Base-by-base conservation (phyloP, 2,797 vertebrate species). In the Anguilla marmorata region DNA sequence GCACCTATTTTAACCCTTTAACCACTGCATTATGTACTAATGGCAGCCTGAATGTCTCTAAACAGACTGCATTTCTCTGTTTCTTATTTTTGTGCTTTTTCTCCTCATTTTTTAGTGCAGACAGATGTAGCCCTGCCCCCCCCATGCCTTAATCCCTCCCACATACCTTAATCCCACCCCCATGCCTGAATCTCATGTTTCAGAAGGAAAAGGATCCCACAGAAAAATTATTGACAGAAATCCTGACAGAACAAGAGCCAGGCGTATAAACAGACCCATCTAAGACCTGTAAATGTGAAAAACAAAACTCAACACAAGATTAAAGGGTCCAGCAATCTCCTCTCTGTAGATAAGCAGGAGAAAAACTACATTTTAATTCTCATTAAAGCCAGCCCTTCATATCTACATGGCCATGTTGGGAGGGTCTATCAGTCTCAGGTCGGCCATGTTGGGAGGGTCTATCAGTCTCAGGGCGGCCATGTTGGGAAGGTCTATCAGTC, bases 371-470 rank as follows among this genome's bases (percentile, higher is more conserved):
- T 30, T 74, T 74, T 19, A 30, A 30, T 74, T 37, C 12, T 90
- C 19, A 93, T 92, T 94, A 93, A 91, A 94, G 94, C 90, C 92
- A 45, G 90, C 89, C 85, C 90, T 92, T 91, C 92, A 93, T 93
- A 93, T 92, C 94, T 94, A 90, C 86, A 94, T 89, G 91, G 91
- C 60, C 21, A 66, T 66, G 24, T 66, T 66, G 60, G 24, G 60
- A 63, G 24, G 60, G 19, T 63, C 19, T 4, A 1, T 63, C 5
- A 63, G 21, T 63, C 24, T 21, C 60, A 63, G 19, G 24, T 21
- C 60, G 1, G 60, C n/a, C 60, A 66, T 66, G 60, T n/a, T 66
- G 24, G n/a, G 21, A 66, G n/a, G 63, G 30, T 74, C 27, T 37
- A 3, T 74, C 5, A 37, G 72, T 3, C 0, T 16, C 9, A 79